Evolutionary conservation across 1,140 invertebrate species (phyloP), one percentile per base, ranked within the genome.

Genomic region (Drosophila arizonae): DNA sequence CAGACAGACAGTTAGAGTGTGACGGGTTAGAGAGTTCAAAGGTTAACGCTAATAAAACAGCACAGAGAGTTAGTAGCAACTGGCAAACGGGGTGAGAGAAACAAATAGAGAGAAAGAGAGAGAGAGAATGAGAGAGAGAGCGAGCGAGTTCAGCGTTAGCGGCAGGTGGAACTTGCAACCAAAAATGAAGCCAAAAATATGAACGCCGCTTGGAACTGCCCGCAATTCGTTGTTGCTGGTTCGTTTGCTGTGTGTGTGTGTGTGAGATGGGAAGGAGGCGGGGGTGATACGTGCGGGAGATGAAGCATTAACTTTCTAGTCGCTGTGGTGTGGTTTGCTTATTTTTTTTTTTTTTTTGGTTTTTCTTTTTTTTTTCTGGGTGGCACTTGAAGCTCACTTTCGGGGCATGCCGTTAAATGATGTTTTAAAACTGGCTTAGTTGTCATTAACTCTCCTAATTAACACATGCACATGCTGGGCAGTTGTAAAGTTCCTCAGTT

Each of bases 381-480:
- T 33, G 50, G 48, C 46, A 66, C 77, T 52, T 71, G 72, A 65
- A 74, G 58, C 70, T 39, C 33, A 21, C 36, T 39, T 39, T 56
- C 17, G 54, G 17, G 41, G 66, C 79, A 84, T 85, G 81, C 81
- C 77, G 54, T 84, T 81, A 86, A 75, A 70, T 64, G 77, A 67
- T 79, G 76, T 82, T 72, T 72, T 78, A 76, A 87, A 60, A 70
- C 71, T 87, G 72, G 66, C 84, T 76, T 88, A 86, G 79, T 79
- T 88, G 87, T 82, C 65, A 88, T 87, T 79, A 87, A 67, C 58
- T 79, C 51, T 55, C 68, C 72, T 82, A 79, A 82, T 88, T 79
- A 87, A 82, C 84, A 82, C 84, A 82, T 87, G 84, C 84, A 65
- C 82, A 86, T 87, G 82, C 82, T 66, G 76, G 67, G 71, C 71